Evolutionary conservation across 2,113 vertebrate genomes (phyloP), one percentile per base, ranked within the genome.

Genomic region (Theropithecus gelada): DNA sequence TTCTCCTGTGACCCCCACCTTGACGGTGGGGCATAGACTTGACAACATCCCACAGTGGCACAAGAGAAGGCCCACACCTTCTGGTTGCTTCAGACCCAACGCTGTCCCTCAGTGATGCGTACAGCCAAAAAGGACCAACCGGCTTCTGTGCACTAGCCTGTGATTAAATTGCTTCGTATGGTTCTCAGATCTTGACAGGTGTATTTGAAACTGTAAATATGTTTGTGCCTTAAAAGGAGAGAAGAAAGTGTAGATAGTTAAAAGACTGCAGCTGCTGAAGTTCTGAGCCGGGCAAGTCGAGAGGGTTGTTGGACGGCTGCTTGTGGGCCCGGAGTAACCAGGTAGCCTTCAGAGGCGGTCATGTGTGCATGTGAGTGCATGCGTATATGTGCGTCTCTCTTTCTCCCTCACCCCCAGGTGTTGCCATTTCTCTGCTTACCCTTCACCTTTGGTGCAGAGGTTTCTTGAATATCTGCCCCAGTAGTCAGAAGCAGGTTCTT

Each of bases 161-260:
- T 35, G 76, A 66, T 14, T 11, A 30, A 45, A 96, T 86, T 45
- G 92, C 91, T 97, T n/a, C 25, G 45, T 35, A 0, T 50, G 94
- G 43, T 68, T 82, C 96, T 97, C 96, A 76, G 97, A 98, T 93
- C 0, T n/a, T 81, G 90, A 70, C 96, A 88, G 85, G 75, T 97
- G 76, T 93, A 95, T 98, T 90, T 94, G 97, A 98, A 98, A 98
- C 93, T 98, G 98, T 98, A 97, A 98, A 98, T 98, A 97, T 97
- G 98, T 98, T 94, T 98, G 99, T 99, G 99, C 99, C 99, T 99
- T 99, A 99, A 97, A 96, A 92, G 97, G 96, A 98, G 81, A 45
- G 82, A 92, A 97, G 94, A 88, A 59, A 38, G 96, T 85, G 50
- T 83, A 78, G 94, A 59, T 79, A 88, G 88, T 76, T 75, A 23